Evolutionary conservation across 2,113 vertebrate species (phyloP), one percentile per base, ranked within the genome.

Genomic region (Hypomesus transpacificus): DNA sequence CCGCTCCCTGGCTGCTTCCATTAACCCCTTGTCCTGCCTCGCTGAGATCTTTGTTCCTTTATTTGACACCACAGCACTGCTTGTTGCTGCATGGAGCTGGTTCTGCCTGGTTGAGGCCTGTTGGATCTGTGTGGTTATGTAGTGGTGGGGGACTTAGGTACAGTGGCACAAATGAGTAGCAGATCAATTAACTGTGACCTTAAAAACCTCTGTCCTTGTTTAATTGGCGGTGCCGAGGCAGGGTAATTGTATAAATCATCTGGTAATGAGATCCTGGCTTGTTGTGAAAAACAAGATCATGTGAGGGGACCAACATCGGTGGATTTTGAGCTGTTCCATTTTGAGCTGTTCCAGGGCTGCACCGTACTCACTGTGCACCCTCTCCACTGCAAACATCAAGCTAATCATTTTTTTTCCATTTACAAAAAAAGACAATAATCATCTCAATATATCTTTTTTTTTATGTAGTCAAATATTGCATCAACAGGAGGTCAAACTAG

Each of bases 161-260:
- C 78, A 3, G 71, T 73, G 84, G 70, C 87, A 85, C 88, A 89
- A 91, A 91, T 91, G 94, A 89, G 89, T 92, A 91, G 87, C 86
- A 83, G 91, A 91, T 93, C 92, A 94, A 94, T 94, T 93, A 94
- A 91, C 82, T 88, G 67, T 92, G 91, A 93, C 92, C 91, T 94
- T 91, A 93, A 89, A 91, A 93, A 93, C 86, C 90, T 91, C 89
- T 94, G 91, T 91, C 90, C 89, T 92, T 92, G 89, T 94, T 93
- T 94, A 93, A 94, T 95, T 94, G 91, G 91, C 93, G 89, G 84
- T 87, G 90, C 85, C 82, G 88, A 92, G 91, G 87, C 86, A 80
- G 86, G 88, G 83, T 92, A 94, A 92, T 94, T 93, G 91, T 91
- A 87, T 93, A 94, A 94, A 94, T 94, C 90, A 92, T 73, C 88